Evolutionary conservation across 2,888 invertebrate species (phyloP), one percentile per base, ranked within the genome.

Genomic region (Xestia sexstrigata): DNA sequence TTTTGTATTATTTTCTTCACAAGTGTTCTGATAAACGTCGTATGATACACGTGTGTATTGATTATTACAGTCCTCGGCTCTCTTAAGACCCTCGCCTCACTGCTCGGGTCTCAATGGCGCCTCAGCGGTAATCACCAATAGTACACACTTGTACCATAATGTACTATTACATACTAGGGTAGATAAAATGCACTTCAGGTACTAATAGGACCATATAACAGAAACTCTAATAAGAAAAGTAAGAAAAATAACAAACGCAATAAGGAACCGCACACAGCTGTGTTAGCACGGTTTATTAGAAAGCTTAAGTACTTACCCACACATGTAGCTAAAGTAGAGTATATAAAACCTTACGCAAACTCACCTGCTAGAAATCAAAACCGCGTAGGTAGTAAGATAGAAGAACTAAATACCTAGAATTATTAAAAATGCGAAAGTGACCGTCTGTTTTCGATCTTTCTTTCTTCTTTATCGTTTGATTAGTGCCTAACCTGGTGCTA

Each of bases 191-290:
- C 62, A 35, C 35, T 63, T 23, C 0, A 9, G 7, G 9, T 42
- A 63, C 13, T 35, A 5, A 55, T 9, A 26, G 39, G 26, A 9
- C 9, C 5, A 72, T 49, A 23, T 26, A 73, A 73, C 7, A 0
- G 13, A 20, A 42, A 49, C 26, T 17, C 23, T 72, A 26, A 72
- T 39, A 26, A 55, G 30, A 30, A 52, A 74, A 55, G 0, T 30
- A n/a, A 15, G 30, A 13, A 45, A 30, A 30, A 15, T 62, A 71
- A 76, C 17, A 49, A 74, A 60, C 26, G 17, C 49, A 75, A 76
- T 76, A 62, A 45, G 47, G 23, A 49, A 62, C 26, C 26, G 17
- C 76, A 3, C 17, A 23, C 30, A 58, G 39, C 42, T 74, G n/a
- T 23, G 45, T 30, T n/a, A 7, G 5, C 1, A 15, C 0, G 7